phyloP scores from a whole-genome alignment of 2,113 vertebrate genomes.

The Tyrannus savana region DNA sequence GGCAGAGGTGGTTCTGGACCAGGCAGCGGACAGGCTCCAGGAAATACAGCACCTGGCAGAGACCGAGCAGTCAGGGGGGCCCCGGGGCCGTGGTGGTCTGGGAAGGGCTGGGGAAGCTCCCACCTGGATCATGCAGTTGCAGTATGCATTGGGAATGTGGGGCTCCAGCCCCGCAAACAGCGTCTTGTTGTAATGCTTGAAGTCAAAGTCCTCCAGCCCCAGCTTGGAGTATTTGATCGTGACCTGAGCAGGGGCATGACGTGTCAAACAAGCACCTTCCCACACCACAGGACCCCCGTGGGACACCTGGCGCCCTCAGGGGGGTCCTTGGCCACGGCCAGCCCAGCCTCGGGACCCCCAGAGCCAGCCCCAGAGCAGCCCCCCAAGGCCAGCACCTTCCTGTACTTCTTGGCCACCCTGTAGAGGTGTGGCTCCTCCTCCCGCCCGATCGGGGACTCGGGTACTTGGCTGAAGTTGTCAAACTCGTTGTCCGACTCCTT shows the following conservation, averaged over 20 bases:
- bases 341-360: background rate
- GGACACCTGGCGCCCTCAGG: background rate
- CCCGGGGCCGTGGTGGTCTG: accelerated
- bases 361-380: background rate
- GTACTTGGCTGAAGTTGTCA: constrained; percentile 93
- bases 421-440: constrained; percentile 95
- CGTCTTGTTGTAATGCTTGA: constrained; percentile 99
- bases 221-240: constrained; percentile 99
- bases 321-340: accelerated
- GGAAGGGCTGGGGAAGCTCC: background rate
- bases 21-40: constrained; percentile 93
- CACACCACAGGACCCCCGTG: accelerated
- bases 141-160: constrained; percentile 99
- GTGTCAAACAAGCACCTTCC: background rate
- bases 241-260: constrained; percentile 71
- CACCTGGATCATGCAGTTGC: constrained; percentile 99
- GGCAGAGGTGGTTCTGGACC: constrained; percentile 97
- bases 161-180: constrained; percentile 96
- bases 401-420: constrained; percentile 96
- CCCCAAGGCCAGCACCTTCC: constrained; percentile 82
- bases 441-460: constrained; percentile 91
- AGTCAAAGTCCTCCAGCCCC: constrained; percentile 97
- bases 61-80: background rate
- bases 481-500: constrained; percentile 92
- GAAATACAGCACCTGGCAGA: constrained; percentile 89